Conservation (phyloP, 1,140 invertebrate species). For the Brachionus angularis region DNA sequence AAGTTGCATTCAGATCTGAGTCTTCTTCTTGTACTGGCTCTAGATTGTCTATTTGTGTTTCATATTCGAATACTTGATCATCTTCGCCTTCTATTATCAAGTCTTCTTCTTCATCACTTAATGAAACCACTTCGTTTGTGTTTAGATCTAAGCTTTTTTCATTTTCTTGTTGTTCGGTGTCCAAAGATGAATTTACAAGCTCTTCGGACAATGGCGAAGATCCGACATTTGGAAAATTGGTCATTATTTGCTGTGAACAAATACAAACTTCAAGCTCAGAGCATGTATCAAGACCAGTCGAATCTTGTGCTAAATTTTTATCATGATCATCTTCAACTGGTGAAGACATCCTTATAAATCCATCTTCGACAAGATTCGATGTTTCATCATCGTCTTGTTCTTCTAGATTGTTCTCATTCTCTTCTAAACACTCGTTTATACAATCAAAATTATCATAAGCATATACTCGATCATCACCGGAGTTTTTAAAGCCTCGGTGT, state of each 20-base stretch:
- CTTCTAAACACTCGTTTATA: slow-evolving; percentile 40
- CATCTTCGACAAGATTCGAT: slow-evolving; percentile 42
- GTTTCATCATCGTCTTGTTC: slow-evolving; percentile 22
- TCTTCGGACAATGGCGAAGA: slow-evolving; percentile 32
- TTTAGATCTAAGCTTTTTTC: no score
- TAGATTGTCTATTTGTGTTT: background rate
- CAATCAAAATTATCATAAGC: slow-evolving; percentile 43
- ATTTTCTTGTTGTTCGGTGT: background rate
- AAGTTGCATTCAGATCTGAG: no score
- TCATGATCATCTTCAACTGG: slow-evolving; percentile 14
- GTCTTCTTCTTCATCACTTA: slow-evolving; percentile 1
- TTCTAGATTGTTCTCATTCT: background rate
- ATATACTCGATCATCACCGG: slow-evolving; percentile 22
- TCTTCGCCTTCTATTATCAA: slow-evolving; percentile 10
- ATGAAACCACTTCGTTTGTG: slow-evolving; percentile 1
- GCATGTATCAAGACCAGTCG: slow-evolving; percentile 4
- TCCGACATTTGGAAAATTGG: slow-evolving; percentile 42
- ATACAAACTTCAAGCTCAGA: slow-evolving; percentile 1
- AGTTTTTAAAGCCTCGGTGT: background rate
- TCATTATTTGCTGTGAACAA: background rate
- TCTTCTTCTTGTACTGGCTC: no score
- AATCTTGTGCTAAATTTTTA: slow-evolving; percentile 9
- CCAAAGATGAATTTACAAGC: slow-evolving; percentile 9
- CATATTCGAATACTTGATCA: slow-evolving; percentile 13
- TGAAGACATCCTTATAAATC: slow-evolving; percentile 41